These are phyloP conservation scores for Rostratula benghalensis DNA, from an alignment of 2,113 vertebrate genomes.

Conservation along the genomic window DNA sequence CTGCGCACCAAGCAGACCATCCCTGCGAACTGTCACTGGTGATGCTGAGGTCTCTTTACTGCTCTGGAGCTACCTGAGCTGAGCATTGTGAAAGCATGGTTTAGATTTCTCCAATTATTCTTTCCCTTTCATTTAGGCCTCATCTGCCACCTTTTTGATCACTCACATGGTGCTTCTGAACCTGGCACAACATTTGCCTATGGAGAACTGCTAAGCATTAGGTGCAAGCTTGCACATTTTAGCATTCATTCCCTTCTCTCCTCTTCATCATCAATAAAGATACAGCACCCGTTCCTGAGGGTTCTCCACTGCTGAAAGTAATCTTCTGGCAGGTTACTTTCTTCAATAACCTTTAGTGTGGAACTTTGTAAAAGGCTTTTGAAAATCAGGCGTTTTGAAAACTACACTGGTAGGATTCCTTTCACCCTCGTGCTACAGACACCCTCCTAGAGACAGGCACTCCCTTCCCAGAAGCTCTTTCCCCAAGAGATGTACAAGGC, in stretches of 20 bases:
- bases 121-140: background rate
- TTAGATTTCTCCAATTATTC: background rate
- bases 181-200: background rate
- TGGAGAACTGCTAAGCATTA: background rate
- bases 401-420: background rate
- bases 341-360: background rate
- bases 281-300: background rate
- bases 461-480: background rate
- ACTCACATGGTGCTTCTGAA: background rate
- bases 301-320: background rate
- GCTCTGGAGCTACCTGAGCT: fast-evolving
- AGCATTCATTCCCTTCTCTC: background rate
- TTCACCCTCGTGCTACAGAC: fast-evolving
- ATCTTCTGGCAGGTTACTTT: background rate
- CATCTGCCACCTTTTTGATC: background rate
- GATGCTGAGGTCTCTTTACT: background rate
- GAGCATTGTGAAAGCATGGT: background rate
- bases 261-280: background rate
- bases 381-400: background rate
- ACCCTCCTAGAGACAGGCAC: fast-evolving
- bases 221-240: background rate
- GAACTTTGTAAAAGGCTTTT: background rate
- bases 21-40: background rate
- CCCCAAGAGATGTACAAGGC: background rate
- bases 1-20: background rate